Evolutionary conservation across 2,888 invertebrate genomes (phyloP), one percentile per base, ranked within the genome.

Genomic region (Branchipolynoe longqiensis): DNA sequence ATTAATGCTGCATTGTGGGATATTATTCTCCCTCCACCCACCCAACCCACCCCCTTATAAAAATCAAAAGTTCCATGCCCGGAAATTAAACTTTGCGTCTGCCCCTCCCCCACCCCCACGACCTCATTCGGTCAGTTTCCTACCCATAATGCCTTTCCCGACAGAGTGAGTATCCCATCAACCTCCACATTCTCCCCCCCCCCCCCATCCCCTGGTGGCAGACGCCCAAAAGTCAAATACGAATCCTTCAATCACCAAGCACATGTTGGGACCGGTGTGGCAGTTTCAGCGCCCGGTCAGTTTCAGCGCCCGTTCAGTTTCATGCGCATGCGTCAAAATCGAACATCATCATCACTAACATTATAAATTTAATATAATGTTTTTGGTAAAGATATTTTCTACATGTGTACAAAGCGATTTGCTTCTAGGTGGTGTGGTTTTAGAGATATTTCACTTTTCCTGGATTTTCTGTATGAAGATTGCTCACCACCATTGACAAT

Each of bases 71-170:
- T 69, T 38, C 38, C 8, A 28, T 38, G n/a, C 36, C 33, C 69
- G 69, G 69, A 69, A 69, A 69, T 69, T 69, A 69, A 69, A 69
- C 69, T 69, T 12, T 12, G 38, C 38, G 33, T 69, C 38, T 22
- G 33, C 69, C 38, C 38, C 69, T 36, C 38, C 14, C 38, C 38
- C 36, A 36, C 69, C 38, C 38, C 69, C 22, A 36, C 12, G 69
- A 69, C 69, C 36, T 69, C 33, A 69, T 69, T 69, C 38, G 38
- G 69, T 22, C 38, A 69, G 36, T 69, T 69, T n/a, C 36, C 1
- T 38, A 33, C 69, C 69, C 69, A 69, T 69, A 69, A 69, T 69
- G 25, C 69, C 33, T 69, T 38, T 69, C 69, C 33, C 38, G 38
- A 33, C 33, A n/a, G 69, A 69, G 38, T n/a, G n/a, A n/a, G n/a